phyloP scores from a whole-genome alignment of 2,888 invertebrate genomes.

The Gymnocheta viridis region DNA sequence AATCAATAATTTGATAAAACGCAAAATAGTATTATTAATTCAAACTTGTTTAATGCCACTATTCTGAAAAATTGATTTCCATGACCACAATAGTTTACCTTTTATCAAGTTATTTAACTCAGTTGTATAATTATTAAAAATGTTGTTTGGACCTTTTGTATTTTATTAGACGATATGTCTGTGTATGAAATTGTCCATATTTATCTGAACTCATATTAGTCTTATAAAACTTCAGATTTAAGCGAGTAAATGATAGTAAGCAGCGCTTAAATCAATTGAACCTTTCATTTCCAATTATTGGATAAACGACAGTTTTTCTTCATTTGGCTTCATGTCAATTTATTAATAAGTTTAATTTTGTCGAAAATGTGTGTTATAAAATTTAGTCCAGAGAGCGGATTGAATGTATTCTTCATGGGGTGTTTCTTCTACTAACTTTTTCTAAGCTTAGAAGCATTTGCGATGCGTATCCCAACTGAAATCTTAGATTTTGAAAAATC shows the following conservation, averaged over 20 bases:
- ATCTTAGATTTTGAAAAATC: too few species aligned
- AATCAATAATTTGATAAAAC: too few species aligned
- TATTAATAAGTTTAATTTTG: slow-evolving; percentile 46
- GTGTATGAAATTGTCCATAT: not conserved
- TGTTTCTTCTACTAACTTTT: not conserved
- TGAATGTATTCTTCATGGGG: not conserved
- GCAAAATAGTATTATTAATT: too few species aligned
- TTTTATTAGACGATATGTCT: too few species aligned
- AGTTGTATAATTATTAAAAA: too few species aligned
- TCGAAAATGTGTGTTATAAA: not conserved
- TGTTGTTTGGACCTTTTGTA: too few species aligned
- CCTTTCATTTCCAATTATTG: not conserved
- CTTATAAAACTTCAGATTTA: slow-evolving; percentile 40
- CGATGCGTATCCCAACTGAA: too few species aligned
- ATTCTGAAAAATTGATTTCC: too few species aligned
- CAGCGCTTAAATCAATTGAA: slow-evolving; percentile 23
- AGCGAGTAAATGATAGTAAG: slow-evolving; percentile 24
- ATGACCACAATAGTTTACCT: too few species aligned
- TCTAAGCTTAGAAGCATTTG: too few species aligned
- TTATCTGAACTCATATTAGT: slow-evolving; percentile 10
- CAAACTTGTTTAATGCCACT: too few species aligned
- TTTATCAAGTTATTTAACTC: too few species aligned
- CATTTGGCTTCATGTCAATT: slow-evolving; percentile 26
- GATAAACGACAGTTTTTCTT: not conserved
- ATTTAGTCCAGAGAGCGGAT: not conserved